Percentiles rank a stretch among this genome's conserved stretches.
phyloP scores from a whole-genome alignment of 2,888 invertebrate genomes.

The Neoscelio sp. region DNA sequence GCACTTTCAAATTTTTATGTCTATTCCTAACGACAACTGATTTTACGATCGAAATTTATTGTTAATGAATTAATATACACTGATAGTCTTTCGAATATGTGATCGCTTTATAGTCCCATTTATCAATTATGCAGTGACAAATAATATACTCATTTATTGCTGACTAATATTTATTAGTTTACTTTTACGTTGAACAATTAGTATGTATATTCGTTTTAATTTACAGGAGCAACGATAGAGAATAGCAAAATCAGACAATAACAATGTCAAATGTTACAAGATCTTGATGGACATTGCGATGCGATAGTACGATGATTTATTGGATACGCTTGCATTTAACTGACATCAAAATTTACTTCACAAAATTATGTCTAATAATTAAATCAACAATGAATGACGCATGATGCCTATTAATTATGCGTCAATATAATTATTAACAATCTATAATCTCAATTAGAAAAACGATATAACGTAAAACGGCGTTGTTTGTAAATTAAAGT shows the following conservation, averaged over 20 bases:
- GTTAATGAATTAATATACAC: no score
- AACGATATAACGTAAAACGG: no score
- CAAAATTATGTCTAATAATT: constrained; percentile 20
- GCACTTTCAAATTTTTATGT: no score
- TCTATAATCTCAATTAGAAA: constrained; percentile 14
- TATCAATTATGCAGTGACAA: no score
- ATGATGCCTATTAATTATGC: constrained; percentile 24
- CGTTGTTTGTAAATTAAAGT: no score
- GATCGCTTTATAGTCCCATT: no score
- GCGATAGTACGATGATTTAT: constrained; percentile 22
- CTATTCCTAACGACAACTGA: no score
- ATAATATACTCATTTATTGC: no score
- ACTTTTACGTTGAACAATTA: no score
- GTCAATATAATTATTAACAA: constrained; percentile 20
- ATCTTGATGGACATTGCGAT: constrained; percentile 26
- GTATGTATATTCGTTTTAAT: neutral
- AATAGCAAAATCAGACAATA: constrained; percentile 21
- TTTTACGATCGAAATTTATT: no score
- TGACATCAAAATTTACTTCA: constrained; percentile 25
- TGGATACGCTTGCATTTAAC: neutral
- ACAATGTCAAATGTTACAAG: constrained; percentile 37
- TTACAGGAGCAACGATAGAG: constrained; percentile 12
- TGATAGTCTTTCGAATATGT: no score
- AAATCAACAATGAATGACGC: constrained; percentile 2
- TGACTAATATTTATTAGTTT: no score